These are phyloP conservation scores for Tenthredo livida DNA, from an alignment of 2,888 invertebrate genomes.

Conservation along the genomic window DNA sequence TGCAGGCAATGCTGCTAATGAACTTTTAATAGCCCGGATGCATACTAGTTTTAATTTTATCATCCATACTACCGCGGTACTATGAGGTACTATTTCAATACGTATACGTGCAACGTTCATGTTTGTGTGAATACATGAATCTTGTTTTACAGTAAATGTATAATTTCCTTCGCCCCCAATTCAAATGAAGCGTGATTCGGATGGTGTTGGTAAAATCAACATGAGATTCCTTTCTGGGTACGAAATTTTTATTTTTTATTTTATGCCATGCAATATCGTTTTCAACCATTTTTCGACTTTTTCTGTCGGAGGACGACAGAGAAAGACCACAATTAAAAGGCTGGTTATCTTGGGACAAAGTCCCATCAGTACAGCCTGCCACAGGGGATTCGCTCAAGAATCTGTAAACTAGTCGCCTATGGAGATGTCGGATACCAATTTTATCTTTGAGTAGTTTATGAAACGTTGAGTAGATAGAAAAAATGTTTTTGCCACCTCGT, in stretches of 20 bases:
- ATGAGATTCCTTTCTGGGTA: neutral
- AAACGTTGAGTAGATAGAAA: neutral
- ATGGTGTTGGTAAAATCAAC: neutral
- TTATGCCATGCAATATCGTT: neutral
- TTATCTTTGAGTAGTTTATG: neutral
- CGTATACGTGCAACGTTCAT: constrained; percentile 43
- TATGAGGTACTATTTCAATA: constrained; percentile 41
- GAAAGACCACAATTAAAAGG: neutral
- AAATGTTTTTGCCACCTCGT: too few relatives aligned
- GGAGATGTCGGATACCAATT: neutral
- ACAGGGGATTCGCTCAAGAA: too few relatives aligned
- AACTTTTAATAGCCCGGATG: too few relatives aligned
- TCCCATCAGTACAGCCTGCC: too few relatives aligned
- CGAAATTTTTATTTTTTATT: neutral
- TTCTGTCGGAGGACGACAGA: neutral
- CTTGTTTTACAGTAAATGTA: constrained; percentile 60
- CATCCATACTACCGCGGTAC: too few relatives aligned
- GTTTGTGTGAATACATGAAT: constrained; percentile 65
- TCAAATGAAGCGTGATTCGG: neutral
- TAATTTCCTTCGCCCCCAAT: neutral
- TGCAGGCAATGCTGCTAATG: too few relatives aligned
- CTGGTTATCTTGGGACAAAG: neutral
- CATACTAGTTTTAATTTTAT: too few relatives aligned
- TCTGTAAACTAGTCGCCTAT: too few relatives aligned
- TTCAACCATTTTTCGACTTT: neutral